A percentile compares a stretch with the other conserved stretches of the same genome.
Evolutionary conservation across 92 coral and sea anemone genomes (phyloP).

Genomic region (Heteractis magnifica): DNA sequence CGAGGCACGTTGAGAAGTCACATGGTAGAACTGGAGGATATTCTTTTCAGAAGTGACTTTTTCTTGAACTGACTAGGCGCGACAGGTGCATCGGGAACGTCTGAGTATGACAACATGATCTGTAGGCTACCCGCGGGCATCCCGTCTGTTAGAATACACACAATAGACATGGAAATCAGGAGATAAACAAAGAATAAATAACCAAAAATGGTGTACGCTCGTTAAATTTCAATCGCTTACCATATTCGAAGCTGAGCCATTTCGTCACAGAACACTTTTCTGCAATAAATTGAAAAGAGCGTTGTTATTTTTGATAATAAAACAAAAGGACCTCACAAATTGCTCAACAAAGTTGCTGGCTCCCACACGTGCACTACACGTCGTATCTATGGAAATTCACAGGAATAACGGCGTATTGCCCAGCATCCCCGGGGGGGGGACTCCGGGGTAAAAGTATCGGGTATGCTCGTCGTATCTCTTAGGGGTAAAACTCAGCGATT

Average conservation of each 20-base stretch:
- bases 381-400: too few relatives aligned
- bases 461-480: too few relatives aligned
- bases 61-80: constrained; percentile 54
- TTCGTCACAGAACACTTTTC: constrained; percentile 77
- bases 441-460: too few relatives aligned
- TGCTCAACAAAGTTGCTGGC: background rate
- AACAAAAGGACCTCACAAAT: background rate
- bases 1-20: background rate
- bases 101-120: constrained; percentile 81
- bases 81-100: constrained; percentile 80
- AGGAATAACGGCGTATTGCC: too few relatives aligned
- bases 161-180: background rate
- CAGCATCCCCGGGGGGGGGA: too few relatives aligned
- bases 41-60: constrained; percentile 63
- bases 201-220: background rate
- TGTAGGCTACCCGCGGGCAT: constrained; percentile 83
- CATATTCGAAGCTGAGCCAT: constrained; percentile 80
- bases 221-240: constrained; percentile 33
- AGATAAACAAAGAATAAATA: background rate
- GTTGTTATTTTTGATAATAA: too few relatives aligned
- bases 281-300: constrained; percentile 1
- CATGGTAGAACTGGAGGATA: constrained; percentile 44
- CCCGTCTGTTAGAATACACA: constrained; percentile 53
- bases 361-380: too few relatives aligned
- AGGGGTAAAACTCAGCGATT: too few relatives aligned